Conservation (phyloP, 2,113 vertebrate genomes). For the Diglossa brunneiventris region DNA sequence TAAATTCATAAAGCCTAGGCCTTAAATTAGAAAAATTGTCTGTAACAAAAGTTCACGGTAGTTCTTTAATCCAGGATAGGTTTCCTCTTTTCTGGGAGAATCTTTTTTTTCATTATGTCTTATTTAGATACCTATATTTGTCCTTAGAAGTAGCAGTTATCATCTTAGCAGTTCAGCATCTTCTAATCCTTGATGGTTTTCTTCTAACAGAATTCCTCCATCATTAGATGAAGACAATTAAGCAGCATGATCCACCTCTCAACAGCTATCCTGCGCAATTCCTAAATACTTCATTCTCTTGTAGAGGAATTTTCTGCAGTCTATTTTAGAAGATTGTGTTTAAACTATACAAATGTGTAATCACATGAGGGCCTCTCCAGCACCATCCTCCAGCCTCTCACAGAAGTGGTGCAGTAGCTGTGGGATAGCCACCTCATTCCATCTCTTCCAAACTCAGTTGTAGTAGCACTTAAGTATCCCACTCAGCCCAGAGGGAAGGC, state of each 20-base stretch:
- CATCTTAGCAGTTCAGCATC: background rate
- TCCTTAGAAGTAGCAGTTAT: background rate
- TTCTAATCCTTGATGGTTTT: background rate
- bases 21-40: background rate
- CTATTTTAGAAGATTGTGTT: background rate
- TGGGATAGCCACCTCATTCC: background rate
- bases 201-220: background rate
- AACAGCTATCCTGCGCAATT: background rate
- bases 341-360: background rate
- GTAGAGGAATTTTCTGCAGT: background rate
- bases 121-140: background rate
- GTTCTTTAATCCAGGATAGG: background rate
- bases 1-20: background rate
- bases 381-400: background rate
- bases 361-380: fast-evolving
- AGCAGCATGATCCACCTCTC: background rate
- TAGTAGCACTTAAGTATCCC: background rate
- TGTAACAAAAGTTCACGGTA: background rate
- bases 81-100: background rate
- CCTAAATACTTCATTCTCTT: background rate
- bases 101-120: background rate
- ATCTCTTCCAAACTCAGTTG: background rate
- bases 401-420: background rate
- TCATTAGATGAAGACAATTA: background rate
- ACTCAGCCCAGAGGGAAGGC: background rate